phyloP scores from a whole-genome alignment of 2,888 invertebrate genomes.

The Antheraea assamensis region DNA sequence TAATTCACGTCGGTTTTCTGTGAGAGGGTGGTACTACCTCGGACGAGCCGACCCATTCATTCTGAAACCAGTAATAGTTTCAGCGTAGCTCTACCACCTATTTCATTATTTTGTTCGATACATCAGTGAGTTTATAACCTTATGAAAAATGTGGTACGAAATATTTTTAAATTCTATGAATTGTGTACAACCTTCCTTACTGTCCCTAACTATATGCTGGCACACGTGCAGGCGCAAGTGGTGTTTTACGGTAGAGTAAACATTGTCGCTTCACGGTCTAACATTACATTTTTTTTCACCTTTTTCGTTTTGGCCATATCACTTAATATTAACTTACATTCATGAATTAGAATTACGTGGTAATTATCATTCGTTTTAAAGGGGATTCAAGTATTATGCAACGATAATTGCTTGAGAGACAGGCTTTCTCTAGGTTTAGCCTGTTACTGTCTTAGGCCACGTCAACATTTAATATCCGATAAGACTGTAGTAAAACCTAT shows the following conservation, averaged over 20 bases:
- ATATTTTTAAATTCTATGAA: neutral
- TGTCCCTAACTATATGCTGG: slow-evolving; percentile 4
- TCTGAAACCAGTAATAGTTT: too few relatives aligned
- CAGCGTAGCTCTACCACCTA: too few relatives aligned
- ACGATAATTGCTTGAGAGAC: too few relatives aligned
- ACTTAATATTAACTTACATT: neutral
- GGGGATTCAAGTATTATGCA: too few relatives aligned
- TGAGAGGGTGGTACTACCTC: too few relatives aligned
- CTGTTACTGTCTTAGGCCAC: too few relatives aligned
- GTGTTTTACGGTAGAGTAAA: slow-evolving; percentile 40
- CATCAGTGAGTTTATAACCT: neutral
- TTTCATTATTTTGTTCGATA: neutral
- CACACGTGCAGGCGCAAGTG: slow-evolving; percentile 28
- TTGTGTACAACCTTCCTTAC: slow-evolving; percentile 2
- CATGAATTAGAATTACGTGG: neutral
- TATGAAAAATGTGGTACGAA: too few relatives aligned
- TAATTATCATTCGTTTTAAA: neutral
- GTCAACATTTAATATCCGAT: too few relatives aligned
- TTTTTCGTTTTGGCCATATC: neutral
- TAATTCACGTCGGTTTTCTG: too few relatives aligned
- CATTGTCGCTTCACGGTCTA: slow-evolving; percentile 24
- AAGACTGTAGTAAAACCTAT: too few relatives aligned
- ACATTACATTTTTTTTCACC: slow-evolving; percentile 25
- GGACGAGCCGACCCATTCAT: too few relatives aligned
- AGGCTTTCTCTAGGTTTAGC: too few relatives aligned